These are phyloP conservation scores for Xylocopa sonorina DNA, from an alignment of 1,140 invertebrate genomes.

Conservation along the genomic window DNA sequence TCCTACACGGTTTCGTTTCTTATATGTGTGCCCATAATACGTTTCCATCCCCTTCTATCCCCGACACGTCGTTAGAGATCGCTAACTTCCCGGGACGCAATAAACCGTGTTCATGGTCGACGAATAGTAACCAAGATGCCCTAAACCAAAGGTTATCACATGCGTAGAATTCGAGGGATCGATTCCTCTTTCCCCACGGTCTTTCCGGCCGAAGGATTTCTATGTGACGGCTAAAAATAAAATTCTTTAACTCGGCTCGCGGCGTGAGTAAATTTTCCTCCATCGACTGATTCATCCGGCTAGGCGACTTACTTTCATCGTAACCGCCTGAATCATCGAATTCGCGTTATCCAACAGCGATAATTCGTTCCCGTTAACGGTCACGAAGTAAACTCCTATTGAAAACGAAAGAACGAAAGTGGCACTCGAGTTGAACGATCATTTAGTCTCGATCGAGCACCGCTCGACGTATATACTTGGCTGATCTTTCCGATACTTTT, in stretches of 20 bases:
- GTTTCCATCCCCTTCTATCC: not conserved
- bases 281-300: constrained; percentile 12
- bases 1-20: not conserved
- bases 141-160: not conserved
- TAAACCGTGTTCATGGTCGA: not conserved
- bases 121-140: not conserved
- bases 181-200: not conserved
- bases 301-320: not conserved
- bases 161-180: constrained; percentile 23
- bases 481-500: constrained; percentile 9
- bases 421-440: not conserved
- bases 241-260: constrained; percentile 3
- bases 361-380: not conserved
- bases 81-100: not conserved
- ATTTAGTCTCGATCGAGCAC: not conserved
- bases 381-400: not conserved
- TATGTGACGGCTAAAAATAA: constrained; percentile 40
- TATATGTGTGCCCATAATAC: not conserved
- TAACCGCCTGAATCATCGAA: not conserved
- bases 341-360: not conserved
- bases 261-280: not conserved
- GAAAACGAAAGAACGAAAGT: not conserved
- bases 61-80: not conserved
- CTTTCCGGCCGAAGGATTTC: constrained; percentile 7
- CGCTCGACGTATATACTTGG: no score